Conservation (phyloP, 1,140 invertebrate genomes). For the Macrobrachium nipponense region DNA sequence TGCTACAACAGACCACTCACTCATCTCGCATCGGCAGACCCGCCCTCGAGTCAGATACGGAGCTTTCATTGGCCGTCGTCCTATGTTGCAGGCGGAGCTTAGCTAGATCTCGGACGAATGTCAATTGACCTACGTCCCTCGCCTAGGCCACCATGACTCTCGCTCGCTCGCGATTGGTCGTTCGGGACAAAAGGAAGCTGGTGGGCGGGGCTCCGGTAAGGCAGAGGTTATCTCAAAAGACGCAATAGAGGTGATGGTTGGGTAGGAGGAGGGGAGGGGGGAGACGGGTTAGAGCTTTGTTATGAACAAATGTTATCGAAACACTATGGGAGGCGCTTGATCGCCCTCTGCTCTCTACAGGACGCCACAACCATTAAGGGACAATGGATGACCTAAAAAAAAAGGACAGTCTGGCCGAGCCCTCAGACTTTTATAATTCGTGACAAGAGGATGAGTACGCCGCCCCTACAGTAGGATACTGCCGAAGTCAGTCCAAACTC, state of each 20-base stretch:
- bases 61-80: conserved; percentile 7
- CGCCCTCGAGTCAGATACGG: conserved; percentile 30
- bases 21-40: conserved; percentile 32
- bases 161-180: conserved; percentile 3
- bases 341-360: not conserved
- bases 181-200: conserved; percentile 36
- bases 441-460: no score
- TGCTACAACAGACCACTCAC: conserved; percentile 40
- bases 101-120: not conserved
- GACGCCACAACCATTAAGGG: no score
- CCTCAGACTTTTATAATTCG: no score
- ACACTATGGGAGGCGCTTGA: conserved; percentile 23
- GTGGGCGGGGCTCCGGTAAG: conserved; percentile 17
- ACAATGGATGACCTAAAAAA: conserved; percentile 52
- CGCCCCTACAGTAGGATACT: no score
- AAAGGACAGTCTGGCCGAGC: not conserved
- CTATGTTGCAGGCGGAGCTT: conserved; percentile 2
- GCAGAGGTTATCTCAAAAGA: conserved; percentile 40
- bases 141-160: not conserved
- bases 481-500: no score
- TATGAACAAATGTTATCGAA: conserved; percentile 52
- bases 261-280: no score
- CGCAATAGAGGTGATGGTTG: conserved; percentile 30
- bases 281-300: conserved; percentile 33
- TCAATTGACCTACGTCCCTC: no score